These are phyloP conservation scores for Podiceps cristatus DNA, from an alignment of 2,113 vertebrate species.

Conservation along the genomic window DNA sequence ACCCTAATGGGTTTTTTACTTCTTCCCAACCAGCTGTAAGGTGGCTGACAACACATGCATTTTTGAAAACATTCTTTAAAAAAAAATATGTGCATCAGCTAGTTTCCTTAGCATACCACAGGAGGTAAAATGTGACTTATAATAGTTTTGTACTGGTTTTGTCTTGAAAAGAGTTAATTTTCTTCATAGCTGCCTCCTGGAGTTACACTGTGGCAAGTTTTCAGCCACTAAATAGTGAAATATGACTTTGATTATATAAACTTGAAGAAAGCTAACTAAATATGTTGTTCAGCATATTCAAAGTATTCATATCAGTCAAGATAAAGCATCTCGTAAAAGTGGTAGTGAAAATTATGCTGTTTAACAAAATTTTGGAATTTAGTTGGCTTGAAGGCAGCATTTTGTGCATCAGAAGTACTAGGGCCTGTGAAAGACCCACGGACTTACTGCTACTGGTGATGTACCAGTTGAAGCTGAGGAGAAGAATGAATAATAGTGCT, in stretches of 20 bases:
- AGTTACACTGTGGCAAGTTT: neutral
- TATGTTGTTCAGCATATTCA: neutral
- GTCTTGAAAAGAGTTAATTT: neutral
- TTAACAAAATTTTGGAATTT: neutral
- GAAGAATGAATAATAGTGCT: neutral
- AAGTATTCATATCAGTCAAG: neutral
- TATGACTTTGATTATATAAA: neutral
- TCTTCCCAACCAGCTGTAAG: neutral
- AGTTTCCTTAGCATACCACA: slow-evolving; percentile 41
- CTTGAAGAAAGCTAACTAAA: neutral
- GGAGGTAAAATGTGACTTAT: slow-evolving; percentile 32
- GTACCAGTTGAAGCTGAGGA: neutral
- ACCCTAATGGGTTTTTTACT: neutral
- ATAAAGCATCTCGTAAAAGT: neutral
- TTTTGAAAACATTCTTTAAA: slow-evolving; percentile 56
- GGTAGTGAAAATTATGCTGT: neutral
- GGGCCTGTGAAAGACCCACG: neutral
- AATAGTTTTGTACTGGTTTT: neutral
- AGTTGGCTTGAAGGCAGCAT: neutral
- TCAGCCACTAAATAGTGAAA: slow-evolving; percentile 14
- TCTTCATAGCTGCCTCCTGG: neutral
- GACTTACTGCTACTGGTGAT: neutral
- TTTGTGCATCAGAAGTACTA: neutral
- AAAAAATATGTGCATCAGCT: slow-evolving; percentile 51
- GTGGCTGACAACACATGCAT: slow-evolving; percentile 37